Evolutionary conservation across 2,797 vertebrate species (phyloP).

Genomic region (Ambastaia sidthimunki): DNA sequence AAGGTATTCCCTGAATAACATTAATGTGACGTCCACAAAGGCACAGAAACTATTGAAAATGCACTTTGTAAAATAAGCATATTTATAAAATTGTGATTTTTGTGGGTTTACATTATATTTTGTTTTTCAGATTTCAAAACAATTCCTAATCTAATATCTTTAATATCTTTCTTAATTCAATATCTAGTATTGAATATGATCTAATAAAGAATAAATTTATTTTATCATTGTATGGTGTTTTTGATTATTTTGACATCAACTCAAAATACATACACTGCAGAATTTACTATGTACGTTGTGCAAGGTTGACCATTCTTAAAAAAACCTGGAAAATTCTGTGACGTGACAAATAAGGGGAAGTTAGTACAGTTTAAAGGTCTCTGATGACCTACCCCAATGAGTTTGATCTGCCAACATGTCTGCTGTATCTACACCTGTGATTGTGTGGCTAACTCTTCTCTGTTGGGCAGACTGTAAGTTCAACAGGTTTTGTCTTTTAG

Average conservation of each 20-base stretch:
- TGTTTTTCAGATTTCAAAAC: neutral
- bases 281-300: neutral
- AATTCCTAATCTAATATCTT: neutral
- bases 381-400: neutral
- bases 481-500: neutral
- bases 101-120: neutral
- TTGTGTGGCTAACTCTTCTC: slow-evolving; percentile 37
- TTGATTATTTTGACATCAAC: neutral
- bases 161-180: neutral
- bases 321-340: slow-evolving; percentile 1
- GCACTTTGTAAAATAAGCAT: neutral
- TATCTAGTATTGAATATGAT: neutral
- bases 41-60: neutral
- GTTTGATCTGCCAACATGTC: slow-evolving; percentile 47
- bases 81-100: neutral
- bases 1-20: neutral
- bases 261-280: neutral
- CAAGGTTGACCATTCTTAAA: neutral
- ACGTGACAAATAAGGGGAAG: neutral
- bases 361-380: slow-evolving; percentile 13
- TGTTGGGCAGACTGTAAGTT: slow-evolving; percentile 51
- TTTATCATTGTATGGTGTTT: neutral
- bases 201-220: neutral
- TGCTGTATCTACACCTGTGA: slow-evolving; percentile 16
- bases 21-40: neutral